Conservation (phyloP, 1,140 invertebrate species). For the roundworm (Caenorhabditis elegans) region WBcel235 BX284602.5:3667001-3667500, state of each 20-base stretch:
- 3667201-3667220: background rate
- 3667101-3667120: too few species aligned
- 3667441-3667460: constrained; percentile 6
- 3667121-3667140: too few species aligned
- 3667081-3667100: too few species aligned
- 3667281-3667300: background rate
- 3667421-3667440: background rate
- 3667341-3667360: background rate
- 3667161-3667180: background rate
- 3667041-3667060: too few species aligned
- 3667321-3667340: background rate
- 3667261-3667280: constrained; percentile 16
- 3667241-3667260: background rate
- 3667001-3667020: too few species aligned
- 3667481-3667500: background rate
- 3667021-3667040: too few species aligned
- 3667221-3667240: background rate
- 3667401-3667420: constrained; percentile 1
- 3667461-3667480: background rate
- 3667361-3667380: constrained; percentile 6
- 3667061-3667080: too few species aligned
- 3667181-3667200: background rate
- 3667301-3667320: background rate
- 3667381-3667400: background rate
- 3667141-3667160: too few species aligned